Percentiles rank a stretch among this genome's conserved stretches.
Conservation (phyloP, 2,888 invertebrate genomes). For the Protodeltote pygarga region DNA sequence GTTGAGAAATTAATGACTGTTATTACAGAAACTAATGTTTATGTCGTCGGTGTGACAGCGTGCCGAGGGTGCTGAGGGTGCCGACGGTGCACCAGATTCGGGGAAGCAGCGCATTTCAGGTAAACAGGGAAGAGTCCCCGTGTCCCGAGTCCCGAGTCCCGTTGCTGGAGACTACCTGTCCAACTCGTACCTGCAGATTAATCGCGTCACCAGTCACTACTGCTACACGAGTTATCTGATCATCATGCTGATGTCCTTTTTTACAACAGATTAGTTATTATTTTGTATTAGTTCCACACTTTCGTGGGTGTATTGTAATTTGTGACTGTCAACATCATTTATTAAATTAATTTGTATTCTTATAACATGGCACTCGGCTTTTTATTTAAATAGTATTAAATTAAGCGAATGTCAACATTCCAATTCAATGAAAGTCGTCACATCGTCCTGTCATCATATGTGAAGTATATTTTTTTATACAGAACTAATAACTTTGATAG, state of each 20-base stretch:
- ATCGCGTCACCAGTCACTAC: not conserved
- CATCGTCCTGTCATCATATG: no score
- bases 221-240: slow-evolving; percentile 22
- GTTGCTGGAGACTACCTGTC: slow-evolving; percentile 50
- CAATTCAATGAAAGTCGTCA: no score
- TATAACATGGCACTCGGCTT: no score
- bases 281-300: no score
- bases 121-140: slow-evolving; percentile 43
- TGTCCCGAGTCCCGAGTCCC: slow-evolving; percentile 20
- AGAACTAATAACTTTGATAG: no score
- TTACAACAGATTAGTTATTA: no score
- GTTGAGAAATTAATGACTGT: slow-evolving; percentile 47
- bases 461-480: no score
- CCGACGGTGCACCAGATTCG: slow-evolving; percentile 50
- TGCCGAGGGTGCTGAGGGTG: slow-evolving; percentile 33
- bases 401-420: no score
- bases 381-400: no score
- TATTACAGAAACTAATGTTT: slow-evolving; percentile 49
- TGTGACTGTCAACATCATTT: no score
- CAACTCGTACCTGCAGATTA: slow-evolving; percentile 7
- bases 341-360: no score
- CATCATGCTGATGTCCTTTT: not conserved
- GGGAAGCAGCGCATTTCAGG: slow-evolving; percentile 48
- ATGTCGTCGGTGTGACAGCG: slow-evolving; percentile 37
- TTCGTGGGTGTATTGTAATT: no score